Evolutionary conservation across 2,113 vertebrate genomes (phyloP).

Genomic region (Urocolius indicus): DNA sequence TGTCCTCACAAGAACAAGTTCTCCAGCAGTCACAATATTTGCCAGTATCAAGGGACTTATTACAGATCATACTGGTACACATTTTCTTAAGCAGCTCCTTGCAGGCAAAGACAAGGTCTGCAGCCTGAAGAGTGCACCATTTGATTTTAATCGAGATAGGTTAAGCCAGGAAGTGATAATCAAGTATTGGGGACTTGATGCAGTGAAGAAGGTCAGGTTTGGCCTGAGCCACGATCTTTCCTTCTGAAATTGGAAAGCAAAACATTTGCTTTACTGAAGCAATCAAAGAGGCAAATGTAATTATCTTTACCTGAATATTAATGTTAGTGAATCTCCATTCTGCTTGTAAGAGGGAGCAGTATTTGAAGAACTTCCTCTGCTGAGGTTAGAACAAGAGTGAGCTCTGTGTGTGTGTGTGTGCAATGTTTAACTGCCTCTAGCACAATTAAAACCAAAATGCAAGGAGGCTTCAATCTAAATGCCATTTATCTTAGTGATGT

Average conservation of each 20-base stretch:
- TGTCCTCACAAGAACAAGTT: background rate
- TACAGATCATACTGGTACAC: background rate
- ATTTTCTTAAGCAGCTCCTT: background rate
- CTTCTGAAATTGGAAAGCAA: background rate
- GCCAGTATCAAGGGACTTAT: background rate
- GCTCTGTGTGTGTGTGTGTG: background rate
- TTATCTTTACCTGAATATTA: too few relatives aligned
- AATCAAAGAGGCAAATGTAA: fast-evolving
- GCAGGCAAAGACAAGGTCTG: background rate
- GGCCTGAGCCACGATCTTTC: background rate
- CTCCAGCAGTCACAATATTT: background rate
- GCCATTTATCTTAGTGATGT: fast-evolving
- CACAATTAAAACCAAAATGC: fast-evolving
- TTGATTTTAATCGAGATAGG: fast-evolving
- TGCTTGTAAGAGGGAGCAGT: background rate
- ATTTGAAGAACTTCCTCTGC: background rate
- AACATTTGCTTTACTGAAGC: background rate
- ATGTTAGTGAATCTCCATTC: background rate
- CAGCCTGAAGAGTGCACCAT: background rate
- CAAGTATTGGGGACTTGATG: fast-evolving
- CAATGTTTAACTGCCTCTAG: background rate
- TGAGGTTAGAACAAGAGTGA: fast-evolving
- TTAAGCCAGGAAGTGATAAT: background rate
- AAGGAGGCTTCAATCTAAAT: fast-evolving
- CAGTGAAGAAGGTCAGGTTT: background rate